Base-by-base conservation (phyloP, 2,888 invertebrate genomes). In the Masnerella sp. region DNA sequence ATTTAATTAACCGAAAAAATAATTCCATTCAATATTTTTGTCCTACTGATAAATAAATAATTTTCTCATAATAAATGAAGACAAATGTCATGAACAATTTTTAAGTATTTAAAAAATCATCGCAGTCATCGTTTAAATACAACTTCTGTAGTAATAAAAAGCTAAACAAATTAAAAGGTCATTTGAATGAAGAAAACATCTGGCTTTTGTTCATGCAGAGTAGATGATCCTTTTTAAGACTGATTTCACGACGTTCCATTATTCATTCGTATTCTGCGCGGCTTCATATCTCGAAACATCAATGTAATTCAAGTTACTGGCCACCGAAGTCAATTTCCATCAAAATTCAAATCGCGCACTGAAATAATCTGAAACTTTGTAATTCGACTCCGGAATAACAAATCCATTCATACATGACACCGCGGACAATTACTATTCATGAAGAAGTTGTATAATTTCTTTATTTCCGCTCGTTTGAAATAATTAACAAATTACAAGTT, bases 241-340 rank as follows among this genome's bases (percentile, higher is more conserved):
- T 40, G 49, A 62, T 45, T 69, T 69, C 15, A 69, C 42, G 18
- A 49, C 28, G 56, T 49, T 69, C 54, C 56, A 69, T 69, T 69
- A 69, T 69, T 69, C 69, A 68, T 70, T 62, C 70, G 56, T 62
- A 70, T 70, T 70, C 70, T 62, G 34, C 32, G 7, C 42, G 28
- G 34, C 62, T 70, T 62, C 69, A 70, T 70, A 70, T 70, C 69
- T 70, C 62, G 62, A 70, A 70, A 70, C 69, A 70, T 70, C 69
- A 70, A 70, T 70, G 69, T 70, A 70, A 70, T 70, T 56, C 62
- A 61, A 70, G 69, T 70, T 56, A 70, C 62, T 70, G 56, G 61
- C 62, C 62, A 64, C 62, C 34, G 51, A 56, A 70, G 56, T 56
- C 70, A 70, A 70, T 62, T 62, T 58, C 58, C 47, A 62, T 70